Percentiles rank a stretch among this genome's conserved stretches.
Evolutionary conservation across 1,140 invertebrate species (phyloP).

Genomic region (Listronotus oregonensis): DNA sequence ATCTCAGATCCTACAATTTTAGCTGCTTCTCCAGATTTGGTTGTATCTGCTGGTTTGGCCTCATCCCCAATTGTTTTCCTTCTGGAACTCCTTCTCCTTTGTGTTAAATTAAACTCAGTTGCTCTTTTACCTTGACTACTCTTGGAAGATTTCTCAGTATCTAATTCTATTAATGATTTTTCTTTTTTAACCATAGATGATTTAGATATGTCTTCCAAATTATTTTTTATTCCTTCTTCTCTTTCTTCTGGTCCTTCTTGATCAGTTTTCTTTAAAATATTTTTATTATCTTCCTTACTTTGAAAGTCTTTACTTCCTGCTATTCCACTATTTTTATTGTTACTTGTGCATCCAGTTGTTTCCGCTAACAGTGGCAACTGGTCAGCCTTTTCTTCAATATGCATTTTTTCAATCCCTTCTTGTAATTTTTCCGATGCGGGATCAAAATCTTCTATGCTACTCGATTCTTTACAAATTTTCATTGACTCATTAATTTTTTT

Average conservation of each 20-base stretch:
- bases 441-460: background rate
- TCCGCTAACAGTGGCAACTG: no score
- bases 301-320: no score
- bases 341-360: no score
- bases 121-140: background rate
- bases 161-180: background rate
- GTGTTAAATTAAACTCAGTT: background rate
- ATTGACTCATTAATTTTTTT: conserved; percentile 8
- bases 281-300: no score
- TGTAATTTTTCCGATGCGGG: background rate
- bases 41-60: background rate
- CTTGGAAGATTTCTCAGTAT: background rate
- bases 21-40: background rate
- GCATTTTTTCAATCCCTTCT: conserved; percentile 8
- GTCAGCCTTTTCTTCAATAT: conserved; percentile 3
- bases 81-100: conserved; percentile 11
- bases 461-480: conserved; percentile 13
- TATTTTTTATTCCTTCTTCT: no score
- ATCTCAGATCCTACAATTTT: no score
- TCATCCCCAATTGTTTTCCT: background rate
- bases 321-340: no score
- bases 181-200: background rate
- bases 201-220: no score
- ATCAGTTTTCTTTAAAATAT: no score
- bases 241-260: no score